Percentiles rank a stretch among this genome's conserved stretches.
Conservation (phyloP, 2,797 vertebrate species). For the Microhierax caerulescens region DNA sequence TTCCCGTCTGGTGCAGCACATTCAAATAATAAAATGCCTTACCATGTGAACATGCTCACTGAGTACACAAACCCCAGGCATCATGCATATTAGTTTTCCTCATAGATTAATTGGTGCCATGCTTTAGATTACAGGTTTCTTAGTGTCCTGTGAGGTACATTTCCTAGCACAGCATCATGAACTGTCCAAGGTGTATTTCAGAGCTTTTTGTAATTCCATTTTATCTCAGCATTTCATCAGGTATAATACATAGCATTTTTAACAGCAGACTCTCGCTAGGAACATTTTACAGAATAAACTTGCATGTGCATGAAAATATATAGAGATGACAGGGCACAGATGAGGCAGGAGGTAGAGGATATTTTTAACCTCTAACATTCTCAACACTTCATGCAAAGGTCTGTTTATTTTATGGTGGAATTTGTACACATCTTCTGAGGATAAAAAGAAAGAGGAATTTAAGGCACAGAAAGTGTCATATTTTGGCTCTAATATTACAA, state of each 20-base stretch:
- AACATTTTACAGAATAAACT: conserved; percentile 23
- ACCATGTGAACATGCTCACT: background rate
- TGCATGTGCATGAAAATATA: conserved; percentile 33
- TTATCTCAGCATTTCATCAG: conserved; percentile 28
- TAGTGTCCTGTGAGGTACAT: background rate
- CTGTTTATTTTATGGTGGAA: conserved; percentile 27
- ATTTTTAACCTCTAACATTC: conserved; percentile 52
- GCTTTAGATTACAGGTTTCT: background rate
- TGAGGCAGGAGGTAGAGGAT: background rate
- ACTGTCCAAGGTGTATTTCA: background rate
- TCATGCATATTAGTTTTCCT: background rate
- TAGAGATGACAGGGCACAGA: background rate
- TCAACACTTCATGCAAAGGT: background rate
- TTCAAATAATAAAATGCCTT: background rate
- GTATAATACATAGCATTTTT: background rate
- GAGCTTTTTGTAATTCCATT: background rate
- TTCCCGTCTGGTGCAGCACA: background rate
- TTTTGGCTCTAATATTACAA: conserved; percentile 31
- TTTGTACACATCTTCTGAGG: background rate
- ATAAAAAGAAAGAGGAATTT: background rate
- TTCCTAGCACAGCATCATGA: background rate
- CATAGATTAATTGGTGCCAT: background rate
- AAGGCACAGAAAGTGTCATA: conserved; percentile 27
- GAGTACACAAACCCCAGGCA: background rate
- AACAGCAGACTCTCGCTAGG: background rate